phyloP scores from a whole-genome alignment of 2,888 invertebrate genomes.

The Amphiduros pacificus region DNA sequence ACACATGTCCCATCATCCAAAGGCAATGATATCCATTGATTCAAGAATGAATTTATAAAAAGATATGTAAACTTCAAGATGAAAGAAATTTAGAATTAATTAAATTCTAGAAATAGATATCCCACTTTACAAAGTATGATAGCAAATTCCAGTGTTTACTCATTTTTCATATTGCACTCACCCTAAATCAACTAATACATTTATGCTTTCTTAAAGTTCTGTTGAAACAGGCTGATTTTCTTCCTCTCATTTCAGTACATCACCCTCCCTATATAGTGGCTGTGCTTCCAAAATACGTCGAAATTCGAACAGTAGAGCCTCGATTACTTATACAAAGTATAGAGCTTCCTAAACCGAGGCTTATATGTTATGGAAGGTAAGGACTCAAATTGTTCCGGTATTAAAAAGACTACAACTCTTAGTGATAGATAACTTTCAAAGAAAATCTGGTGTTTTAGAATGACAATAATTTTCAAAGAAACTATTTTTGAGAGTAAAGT shows the following conservation, averaged over 20 bases:
- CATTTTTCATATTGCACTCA: too few relatives aligned
- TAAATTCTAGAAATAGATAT: too few relatives aligned
- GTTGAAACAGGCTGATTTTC: too few relatives aligned
- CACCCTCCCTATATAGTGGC: slow-evolving; percentile 92
- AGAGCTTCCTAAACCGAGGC: slow-evolving; percentile 63
- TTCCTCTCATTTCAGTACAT: slow-evolving; percentile 68
- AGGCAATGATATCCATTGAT: too few relatives aligned
- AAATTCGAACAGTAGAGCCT: slow-evolving; percentile 84
- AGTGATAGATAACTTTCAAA: background rate
- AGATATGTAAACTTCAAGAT: too few relatives aligned
- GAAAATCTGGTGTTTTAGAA: background rate
- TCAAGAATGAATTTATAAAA: too few relatives aligned
- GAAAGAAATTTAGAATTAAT: too few relatives aligned
- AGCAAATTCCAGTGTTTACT: too few relatives aligned
- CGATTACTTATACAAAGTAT: slow-evolving; percentile 80
- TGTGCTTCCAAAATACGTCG: slow-evolving; percentile 78
- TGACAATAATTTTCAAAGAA: background rate
- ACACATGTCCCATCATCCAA: too few relatives aligned
- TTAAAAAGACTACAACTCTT: background rate
- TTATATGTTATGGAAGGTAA: slow-evolving; percentile 52
- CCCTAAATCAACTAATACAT: too few relatives aligned
- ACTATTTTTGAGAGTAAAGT: background rate
- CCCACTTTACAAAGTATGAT: too few relatives aligned
- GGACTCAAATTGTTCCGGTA: slow-evolving; percentile 10
- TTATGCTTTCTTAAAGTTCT: too few relatives aligned